phyloP scores from a whole-genome alignment of 2,797 vertebrate genomes.

The Hybognathus amarus region DNA sequence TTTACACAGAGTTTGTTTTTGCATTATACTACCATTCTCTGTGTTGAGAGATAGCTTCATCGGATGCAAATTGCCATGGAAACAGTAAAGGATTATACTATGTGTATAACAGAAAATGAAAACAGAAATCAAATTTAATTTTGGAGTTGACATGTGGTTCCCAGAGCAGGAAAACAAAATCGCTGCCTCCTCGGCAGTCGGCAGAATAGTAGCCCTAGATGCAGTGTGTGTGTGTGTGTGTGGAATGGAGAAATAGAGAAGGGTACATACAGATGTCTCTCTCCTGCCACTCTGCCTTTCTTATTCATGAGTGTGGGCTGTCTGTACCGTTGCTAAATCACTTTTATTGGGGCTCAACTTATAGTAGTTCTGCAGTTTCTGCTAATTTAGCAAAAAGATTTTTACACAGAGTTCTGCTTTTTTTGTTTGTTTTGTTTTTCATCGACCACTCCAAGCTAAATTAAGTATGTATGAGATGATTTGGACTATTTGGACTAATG shows the following conservation, averaged over 20 bases:
- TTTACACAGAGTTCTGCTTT: background rate
- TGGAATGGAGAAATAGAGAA: conserved; percentile 13
- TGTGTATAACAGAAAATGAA: conserved; percentile 34
- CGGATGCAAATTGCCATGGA: conserved; percentile 36
- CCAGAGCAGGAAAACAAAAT: background rate
- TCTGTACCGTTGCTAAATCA: conserved; percentile 42
- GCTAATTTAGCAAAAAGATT: conserved; percentile 36
- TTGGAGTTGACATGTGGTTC: conserved; percentile 8
- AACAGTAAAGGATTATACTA: conserved; percentile 38
- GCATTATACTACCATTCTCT: conserved; percentile 10
- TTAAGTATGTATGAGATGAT: background rate
- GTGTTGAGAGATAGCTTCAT: conserved; percentile 40
- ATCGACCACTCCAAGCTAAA: background rate
- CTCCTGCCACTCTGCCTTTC: conserved; percentile 17
- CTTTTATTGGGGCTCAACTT: conserved; percentile 33
- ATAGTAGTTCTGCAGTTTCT: conserved; percentile 11
- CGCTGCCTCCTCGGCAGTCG: background rate
- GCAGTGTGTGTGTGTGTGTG: background rate
- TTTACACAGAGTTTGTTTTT: conserved; percentile 6
- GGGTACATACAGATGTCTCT: background rate
- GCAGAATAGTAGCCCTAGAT: conserved; percentile 14
- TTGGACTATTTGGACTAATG: background rate
- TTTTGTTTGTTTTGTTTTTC: too few relatives aligned
- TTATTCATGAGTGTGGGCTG: conserved; percentile 35
- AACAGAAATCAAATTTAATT: conserved; percentile 37